Evolutionary conservation across 2,113 vertebrate species (phyloP).

Genomic region (Pangasianodon gigas): DNA sequence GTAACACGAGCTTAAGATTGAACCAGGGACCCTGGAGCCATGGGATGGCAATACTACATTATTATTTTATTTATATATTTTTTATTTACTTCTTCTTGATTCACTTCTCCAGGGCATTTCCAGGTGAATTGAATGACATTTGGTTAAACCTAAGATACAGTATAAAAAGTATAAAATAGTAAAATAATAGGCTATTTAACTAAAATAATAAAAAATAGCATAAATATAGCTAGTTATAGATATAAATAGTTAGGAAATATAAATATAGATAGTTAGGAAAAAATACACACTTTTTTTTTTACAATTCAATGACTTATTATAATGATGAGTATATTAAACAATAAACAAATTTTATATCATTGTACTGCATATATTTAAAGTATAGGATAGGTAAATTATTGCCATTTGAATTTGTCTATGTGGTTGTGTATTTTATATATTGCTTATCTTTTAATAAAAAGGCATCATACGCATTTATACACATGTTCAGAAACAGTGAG

Average conservation of each 20-base stretch:
- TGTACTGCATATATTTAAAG: not conserved
- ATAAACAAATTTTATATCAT: not conserved
- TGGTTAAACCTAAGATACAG: not conserved
- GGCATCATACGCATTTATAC: not conserved
- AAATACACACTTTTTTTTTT: not conserved
- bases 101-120: not conserved
- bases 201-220: not conserved
- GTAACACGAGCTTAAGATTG: not conserved
- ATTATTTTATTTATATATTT: not conserved
- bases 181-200: not conserved
- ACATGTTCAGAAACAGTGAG: not conserved
- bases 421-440: not conserved
- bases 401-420: not conserved
- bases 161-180: not conserved
- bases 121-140: not conserved
- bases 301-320: not conserved
- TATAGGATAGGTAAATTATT: not conserved
- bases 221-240: not conserved
- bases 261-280: not conserved
- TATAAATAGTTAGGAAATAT: too few relatives aligned
- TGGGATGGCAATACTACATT: not conserved
- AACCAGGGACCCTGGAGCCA: not conserved
- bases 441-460: not conserved
- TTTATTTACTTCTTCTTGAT: not conserved
- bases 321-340: not conserved